These are phyloP conservation scores for Xenotilapia caudafasciata DNA, from an alignment of 2,113 vertebrate genomes.

Conservation along the genomic window DNA sequence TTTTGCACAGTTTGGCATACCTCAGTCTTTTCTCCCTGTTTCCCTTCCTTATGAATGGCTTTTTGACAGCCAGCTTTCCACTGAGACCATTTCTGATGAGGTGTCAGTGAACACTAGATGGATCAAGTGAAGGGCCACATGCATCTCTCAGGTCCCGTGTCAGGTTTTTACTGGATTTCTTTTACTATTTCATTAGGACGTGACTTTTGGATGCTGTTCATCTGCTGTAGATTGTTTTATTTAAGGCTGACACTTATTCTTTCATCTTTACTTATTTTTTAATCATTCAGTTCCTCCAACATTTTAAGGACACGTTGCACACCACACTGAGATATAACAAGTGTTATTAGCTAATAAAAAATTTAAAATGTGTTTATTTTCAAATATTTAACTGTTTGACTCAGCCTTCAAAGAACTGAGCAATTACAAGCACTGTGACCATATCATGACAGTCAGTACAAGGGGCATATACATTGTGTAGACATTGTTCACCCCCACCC, in stretches of 20 bases:
- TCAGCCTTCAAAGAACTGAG: not conserved
- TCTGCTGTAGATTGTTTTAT: not conserved
- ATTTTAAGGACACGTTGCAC: not conserved
- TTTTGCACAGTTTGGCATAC: not conserved
- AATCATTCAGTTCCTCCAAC: not conserved
- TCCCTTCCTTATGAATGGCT: not conserved
- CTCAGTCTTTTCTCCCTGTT: not conserved
- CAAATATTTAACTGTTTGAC: not conserved
- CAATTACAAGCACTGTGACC: not conserved
- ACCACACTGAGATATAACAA: not conserved
- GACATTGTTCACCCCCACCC: constrained; percentile 21
- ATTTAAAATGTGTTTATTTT: not conserved
- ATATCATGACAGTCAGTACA: constrained; percentile 25
- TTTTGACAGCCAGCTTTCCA: not conserved
- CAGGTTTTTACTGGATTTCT: not conserved
- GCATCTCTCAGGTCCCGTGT: not conserved
- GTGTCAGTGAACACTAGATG: not conserved
- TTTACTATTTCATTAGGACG: not conserved
- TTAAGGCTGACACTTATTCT: not conserved
- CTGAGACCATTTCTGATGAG: not conserved
- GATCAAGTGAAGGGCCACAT: not conserved
- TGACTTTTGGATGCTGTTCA: not conserved
- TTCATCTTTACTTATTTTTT: not conserved
- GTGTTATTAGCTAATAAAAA: not conserved
- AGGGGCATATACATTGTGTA: constrained; percentile 44